These are phyloP conservation scores for Melangyna quadrimaculata DNA, from an alignment of 2,888 invertebrate genomes.

Conservation along the genomic window DNA sequence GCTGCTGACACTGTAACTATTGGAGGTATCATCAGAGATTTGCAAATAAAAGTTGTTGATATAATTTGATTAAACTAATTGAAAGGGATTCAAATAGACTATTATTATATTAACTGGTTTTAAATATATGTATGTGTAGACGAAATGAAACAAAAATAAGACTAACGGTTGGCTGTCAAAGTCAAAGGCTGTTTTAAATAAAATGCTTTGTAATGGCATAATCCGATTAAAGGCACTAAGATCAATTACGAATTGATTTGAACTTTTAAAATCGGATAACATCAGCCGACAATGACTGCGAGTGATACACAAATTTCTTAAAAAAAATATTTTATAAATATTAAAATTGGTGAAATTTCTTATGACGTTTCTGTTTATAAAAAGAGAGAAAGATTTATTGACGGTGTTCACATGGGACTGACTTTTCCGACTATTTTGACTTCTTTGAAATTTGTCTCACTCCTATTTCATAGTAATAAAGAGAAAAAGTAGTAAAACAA, in stretches of 20 bases:
- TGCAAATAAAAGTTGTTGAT: conserved; percentile 16
- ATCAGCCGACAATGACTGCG: too few relatives aligned
- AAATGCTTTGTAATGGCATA: background rate
- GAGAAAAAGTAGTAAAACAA: too few relatives aligned
- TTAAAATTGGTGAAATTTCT: background rate
- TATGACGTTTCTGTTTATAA: too few relatives aligned
- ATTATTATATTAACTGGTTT: too few relatives aligned
- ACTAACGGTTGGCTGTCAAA: conserved; percentile 45
- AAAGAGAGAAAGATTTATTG: too few relatives aligned
- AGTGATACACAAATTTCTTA: background rate
- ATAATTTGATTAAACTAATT: conserved; percentile 64
- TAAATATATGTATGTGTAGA: background rate
- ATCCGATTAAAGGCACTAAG: conserved; percentile 50
- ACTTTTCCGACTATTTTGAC: too few relatives aligned
- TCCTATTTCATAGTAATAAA: too few relatives aligned
- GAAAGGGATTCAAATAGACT: conserved; percentile 30
- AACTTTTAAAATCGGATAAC: background rate
- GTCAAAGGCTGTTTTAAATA: conserved; percentile 38
- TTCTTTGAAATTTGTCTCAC: too few relatives aligned
- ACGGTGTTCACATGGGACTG: too few relatives aligned
- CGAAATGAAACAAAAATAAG: background rate
- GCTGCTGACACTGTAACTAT: background rate
- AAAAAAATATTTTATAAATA: too few relatives aligned
- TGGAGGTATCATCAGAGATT: background rate
- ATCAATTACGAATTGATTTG: conserved; percentile 25